Conservation (phyloP, 2,888 invertebrate species). For the Galeruca laticollis region DNA sequence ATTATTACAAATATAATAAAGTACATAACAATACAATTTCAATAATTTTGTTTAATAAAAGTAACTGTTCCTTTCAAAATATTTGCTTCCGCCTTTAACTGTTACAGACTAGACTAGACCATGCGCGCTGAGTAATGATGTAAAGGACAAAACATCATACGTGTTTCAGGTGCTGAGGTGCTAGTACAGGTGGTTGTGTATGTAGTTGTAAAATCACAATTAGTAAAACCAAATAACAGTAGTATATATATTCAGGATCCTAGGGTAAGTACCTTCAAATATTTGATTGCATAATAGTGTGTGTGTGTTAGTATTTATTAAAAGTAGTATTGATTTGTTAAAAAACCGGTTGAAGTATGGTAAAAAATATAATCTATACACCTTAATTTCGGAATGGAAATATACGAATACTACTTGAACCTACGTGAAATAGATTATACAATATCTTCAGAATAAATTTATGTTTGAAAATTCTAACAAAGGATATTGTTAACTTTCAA, state of each 20-base stretch:
- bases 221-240: not conserved
- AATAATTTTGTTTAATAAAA: no score
- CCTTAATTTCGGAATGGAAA: not conserved
- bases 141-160: constrained; percentile 35
- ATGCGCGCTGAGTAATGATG: constrained; percentile 14
- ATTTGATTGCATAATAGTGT: not conserved
- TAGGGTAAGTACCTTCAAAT: not conserved
- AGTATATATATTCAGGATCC: not conserved
- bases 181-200: constrained; percentile 46
- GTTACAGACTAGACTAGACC: not conserved
- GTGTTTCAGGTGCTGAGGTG: constrained; percentile 48
- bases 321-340: not conserved
- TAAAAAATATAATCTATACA: not conserved
- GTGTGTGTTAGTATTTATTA: constrained; percentile 2
- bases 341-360: not conserved
- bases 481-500: not conserved
- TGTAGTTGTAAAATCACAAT: constrained; percentile 37
- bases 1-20: no score
- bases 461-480: not conserved
- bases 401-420: not conserved
- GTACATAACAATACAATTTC: no score
- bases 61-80: constrained; percentile 1
- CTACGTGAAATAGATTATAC: not conserved
- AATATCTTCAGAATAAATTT: not conserved
- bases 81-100: constrained; percentile 11